These are phyloP conservation scores for Brenthis daphne DNA, from an alignment of 2,888 invertebrate genomes.

Conservation along the genomic window DNA sequence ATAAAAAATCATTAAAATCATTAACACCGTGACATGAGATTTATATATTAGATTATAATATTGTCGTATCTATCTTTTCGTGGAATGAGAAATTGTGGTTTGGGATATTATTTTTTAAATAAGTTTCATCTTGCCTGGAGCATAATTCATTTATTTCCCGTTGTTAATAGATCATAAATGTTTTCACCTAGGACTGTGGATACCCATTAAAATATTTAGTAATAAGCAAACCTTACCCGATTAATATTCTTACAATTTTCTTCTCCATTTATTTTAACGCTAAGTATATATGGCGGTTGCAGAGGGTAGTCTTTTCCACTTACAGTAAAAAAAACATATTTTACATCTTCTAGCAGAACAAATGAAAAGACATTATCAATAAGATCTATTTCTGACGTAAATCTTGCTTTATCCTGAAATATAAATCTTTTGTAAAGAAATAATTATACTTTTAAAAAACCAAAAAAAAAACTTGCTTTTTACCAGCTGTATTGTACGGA, in stretches of 20 bases:
- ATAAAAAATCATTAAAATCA: no score
- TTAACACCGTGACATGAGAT: no score
- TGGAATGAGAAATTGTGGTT: background rate
- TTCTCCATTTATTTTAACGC: constrained; percentile 25
- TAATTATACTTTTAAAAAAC: no score
- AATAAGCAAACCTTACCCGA: constrained; percentile 7
- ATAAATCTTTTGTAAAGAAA: background rate
- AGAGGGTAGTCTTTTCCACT: constrained; percentile 4
- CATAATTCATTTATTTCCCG: no score
- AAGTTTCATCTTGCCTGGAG: no score
- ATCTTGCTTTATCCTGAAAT: constrained; percentile 1
- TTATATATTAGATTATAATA: background rate
- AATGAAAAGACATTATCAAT: constrained; percentile 19
- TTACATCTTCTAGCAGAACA: background rate
- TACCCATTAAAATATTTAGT: background rate
- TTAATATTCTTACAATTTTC: constrained; percentile 13
- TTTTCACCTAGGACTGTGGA: background rate
- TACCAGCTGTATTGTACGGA: no score
- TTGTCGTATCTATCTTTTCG: background rate
- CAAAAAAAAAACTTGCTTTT: no score
- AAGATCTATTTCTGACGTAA: constrained; percentile 10
- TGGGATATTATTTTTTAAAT: no score
- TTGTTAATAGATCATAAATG: background rate
- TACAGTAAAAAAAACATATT: constrained; percentile 1
- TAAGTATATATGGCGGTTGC: constrained; percentile 23